A percentile compares a stretch with the other conserved stretches of the same genome.
Conservation (phyloP, 2,113 vertebrate species). For the Poecilia latipinna region DNA sequence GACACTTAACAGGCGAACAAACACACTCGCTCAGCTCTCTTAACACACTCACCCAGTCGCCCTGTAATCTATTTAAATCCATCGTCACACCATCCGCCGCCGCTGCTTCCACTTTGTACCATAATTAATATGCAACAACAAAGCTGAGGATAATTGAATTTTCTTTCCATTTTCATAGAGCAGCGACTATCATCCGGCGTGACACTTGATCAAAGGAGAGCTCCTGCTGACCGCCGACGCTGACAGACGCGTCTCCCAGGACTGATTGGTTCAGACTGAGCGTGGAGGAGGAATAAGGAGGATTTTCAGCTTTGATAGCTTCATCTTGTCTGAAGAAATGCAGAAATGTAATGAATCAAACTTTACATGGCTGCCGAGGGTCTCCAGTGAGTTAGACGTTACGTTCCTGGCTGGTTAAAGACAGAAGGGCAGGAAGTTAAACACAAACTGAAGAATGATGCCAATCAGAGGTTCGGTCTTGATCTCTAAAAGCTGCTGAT, state of each 20-base stretch:
- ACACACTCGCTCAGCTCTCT: conserved; percentile 23
- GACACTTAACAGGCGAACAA: conserved; percentile 21
- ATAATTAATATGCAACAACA: conserved; percentile 63
- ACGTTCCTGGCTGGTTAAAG: neutral
- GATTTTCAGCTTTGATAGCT: conserved; percentile 9
- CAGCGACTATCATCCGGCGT: conserved; percentile 41
- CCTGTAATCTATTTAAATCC: conserved; percentile 48
- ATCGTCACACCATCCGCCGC: conserved; percentile 33
- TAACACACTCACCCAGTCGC: conserved; percentile 19
- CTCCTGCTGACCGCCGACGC: conserved; percentile 41
- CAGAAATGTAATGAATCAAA: conserved; percentile 1
- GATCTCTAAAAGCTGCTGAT: neutral
- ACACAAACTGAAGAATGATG: neutral
- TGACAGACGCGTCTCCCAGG: conserved; percentile 54
- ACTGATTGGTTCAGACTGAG: neutral
- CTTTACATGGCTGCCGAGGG: neutral
- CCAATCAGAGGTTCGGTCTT: neutral
- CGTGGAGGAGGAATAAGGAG: neutral
- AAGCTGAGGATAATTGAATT: conserved; percentile 64
- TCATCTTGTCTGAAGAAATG: conserved; percentile 7
- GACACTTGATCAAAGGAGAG: conserved; percentile 59
- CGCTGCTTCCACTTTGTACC: conserved; percentile 31
- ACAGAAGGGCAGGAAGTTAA: neutral
- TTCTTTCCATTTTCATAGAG: conserved; percentile 58
- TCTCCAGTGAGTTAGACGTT: neutral